Evolutionary conservation across 1,140 invertebrate genomes (phyloP).

Genomic region (Aleiodes sp.): DNA sequence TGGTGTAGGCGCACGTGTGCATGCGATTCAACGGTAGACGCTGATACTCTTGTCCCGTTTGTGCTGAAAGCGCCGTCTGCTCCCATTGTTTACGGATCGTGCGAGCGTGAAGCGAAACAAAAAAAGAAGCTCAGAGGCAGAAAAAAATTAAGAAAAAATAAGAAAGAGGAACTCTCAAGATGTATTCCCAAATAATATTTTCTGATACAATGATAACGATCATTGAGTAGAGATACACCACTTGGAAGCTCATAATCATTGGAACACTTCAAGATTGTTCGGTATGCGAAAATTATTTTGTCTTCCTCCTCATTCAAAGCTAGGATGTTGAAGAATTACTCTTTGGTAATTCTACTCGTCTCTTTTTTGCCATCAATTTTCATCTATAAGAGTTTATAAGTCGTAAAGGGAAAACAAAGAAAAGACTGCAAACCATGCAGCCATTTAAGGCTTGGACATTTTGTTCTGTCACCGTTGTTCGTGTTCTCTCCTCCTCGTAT

Average conservation of each 20-base stretch:
- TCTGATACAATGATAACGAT: not conserved
- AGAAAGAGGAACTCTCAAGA: not conserved
- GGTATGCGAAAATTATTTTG: not conserved
- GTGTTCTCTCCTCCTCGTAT: conserved; percentile 50
- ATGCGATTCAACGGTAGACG: not conserved
- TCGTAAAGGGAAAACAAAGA: conserved; percentile 3
- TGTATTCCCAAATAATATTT: conserved; percentile 10
- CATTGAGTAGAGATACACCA: not conserved
- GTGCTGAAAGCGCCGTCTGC: not conserved
- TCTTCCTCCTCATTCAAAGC: not conserved
- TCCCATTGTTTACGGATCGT: conserved; percentile 7
- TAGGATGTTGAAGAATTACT: not conserved
- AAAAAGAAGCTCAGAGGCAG: not conserved
- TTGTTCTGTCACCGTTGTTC: conserved; percentile 63
- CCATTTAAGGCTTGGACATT: conserved; percentile 63
- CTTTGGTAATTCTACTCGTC: no score
- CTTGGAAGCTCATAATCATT: not conserved
- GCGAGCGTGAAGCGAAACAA: not conserved
- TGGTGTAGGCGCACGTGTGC: not conserved
- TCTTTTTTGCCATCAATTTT: not conserved
- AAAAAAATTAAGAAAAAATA: not conserved
- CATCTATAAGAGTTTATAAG: conserved; percentile 9
- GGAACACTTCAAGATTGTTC: not conserved
- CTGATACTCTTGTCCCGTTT: not conserved
- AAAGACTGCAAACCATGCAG: conserved; percentile 25